A percentile compares a stretch with the other conserved stretches of the same genome.
Evolutionary conservation across 2,888 invertebrate species (phyloP).

Genomic region (Thymelicus sylvestris): DNA sequence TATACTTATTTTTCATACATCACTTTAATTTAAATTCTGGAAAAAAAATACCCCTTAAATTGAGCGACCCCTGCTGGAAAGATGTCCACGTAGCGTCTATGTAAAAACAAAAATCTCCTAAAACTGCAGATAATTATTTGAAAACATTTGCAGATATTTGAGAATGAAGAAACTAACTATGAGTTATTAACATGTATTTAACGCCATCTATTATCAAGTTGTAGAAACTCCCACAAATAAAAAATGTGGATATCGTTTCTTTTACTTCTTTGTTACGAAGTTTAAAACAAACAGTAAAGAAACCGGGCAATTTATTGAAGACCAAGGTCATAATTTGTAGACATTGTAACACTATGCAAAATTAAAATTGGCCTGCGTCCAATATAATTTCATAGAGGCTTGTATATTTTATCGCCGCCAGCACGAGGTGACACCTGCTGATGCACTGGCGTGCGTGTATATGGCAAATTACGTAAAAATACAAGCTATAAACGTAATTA

Average conservation of each 20-base stretch:
- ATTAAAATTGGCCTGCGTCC: constrained; percentile 43
- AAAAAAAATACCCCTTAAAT: no score
- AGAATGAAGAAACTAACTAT: no score
- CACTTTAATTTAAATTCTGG: no score
- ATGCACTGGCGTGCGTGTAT: constrained; percentile 6
- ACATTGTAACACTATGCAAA: constrained; percentile 41
- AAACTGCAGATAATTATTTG: no score
- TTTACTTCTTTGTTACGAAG: neutral
- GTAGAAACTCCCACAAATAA: neutral
- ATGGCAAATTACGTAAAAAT: neutral
- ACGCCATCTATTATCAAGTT: neutral
- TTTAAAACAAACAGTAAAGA: constrained; percentile 12
- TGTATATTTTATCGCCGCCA: constrained; percentile 32
- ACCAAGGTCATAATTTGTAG: constrained; percentile 16
- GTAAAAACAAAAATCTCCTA: no score
- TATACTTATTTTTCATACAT: no score
- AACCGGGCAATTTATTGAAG: constrained; percentile 21
- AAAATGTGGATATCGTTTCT: neutral
- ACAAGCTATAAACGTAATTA: no score
- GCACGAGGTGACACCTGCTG: constrained; percentile 33
- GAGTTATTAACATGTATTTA: neutral
- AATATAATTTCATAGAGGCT: constrained; percentile 37
- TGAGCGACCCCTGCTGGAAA: no score
- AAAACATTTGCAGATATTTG: no score
- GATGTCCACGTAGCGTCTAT: no score